A percentile compares a stretch with the other conserved stretches of the same genome.
These are phyloP conservation scores for Catocala nupta DNA, from an alignment of 2,888 invertebrate species.

Conservation along the genomic window DNA sequence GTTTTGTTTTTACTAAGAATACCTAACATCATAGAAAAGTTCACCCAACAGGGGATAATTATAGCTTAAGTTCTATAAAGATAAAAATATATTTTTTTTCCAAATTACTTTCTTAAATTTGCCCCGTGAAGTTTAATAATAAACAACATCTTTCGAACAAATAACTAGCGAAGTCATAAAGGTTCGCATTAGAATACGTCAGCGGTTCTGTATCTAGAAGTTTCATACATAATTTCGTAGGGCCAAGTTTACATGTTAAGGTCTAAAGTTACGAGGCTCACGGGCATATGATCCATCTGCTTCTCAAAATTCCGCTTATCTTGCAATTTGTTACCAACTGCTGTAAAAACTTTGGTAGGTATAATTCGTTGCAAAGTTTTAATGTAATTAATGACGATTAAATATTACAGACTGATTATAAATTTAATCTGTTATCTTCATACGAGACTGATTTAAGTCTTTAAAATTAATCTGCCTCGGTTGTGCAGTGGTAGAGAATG, in stretches of 20 bases:
- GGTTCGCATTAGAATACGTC: slow-evolving; percentile 27
- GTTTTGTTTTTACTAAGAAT: too few relatives aligned
- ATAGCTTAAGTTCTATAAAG: too few relatives aligned
- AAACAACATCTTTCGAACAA: too few relatives aligned
- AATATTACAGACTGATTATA: not conserved
- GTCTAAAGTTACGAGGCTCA: slow-evolving; percentile 24
- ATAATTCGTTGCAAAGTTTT: slow-evolving; percentile 1
- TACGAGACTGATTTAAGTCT: too few relatives aligned
- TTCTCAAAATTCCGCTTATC: slow-evolving; percentile 24
- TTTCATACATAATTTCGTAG: slow-evolving; percentile 42
- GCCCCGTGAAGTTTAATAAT: too few relatives aligned
- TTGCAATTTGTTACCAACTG: slow-evolving; percentile 23
- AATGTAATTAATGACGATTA: not conserved
- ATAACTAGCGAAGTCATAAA: slow-evolving; percentile 17
- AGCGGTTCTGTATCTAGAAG: slow-evolving; percentile 28
- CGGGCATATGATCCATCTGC: slow-evolving; percentile 20
- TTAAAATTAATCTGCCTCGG: too few relatives aligned
- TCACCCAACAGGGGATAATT: too few relatives aligned
- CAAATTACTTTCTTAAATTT: too few relatives aligned
- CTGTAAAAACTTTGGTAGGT: slow-evolving; percentile 3
- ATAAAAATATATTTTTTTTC: too few relatives aligned
- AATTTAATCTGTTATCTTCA: too few relatives aligned
- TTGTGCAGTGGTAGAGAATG: too few relatives aligned
- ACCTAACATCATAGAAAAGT: too few relatives aligned
- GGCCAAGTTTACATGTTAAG: slow-evolving; percentile 29